These are phyloP conservation scores for Mimachlamys varia DNA, from an alignment of 2,888 invertebrate species.

Conservation along the genomic window DNA sequence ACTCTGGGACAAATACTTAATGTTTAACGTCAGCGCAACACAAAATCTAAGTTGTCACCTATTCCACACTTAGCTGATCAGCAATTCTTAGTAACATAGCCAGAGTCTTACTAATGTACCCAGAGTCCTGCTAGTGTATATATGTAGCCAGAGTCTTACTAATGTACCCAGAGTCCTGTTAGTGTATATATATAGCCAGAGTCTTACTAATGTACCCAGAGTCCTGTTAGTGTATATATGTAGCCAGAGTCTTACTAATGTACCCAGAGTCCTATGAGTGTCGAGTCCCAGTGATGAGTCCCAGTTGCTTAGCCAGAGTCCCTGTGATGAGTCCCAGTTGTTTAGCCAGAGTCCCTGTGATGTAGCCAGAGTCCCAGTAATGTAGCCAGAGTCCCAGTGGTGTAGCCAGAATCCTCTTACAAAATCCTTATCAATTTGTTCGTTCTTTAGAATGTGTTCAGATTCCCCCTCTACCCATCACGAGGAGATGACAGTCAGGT, in stretches of 20 bases:
- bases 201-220: not conserved
- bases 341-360: too few species aligned
- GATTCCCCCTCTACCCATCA: not conserved
- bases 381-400: not conserved
- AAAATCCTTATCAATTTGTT: too few species aligned
- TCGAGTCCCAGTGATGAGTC: too few species aligned
- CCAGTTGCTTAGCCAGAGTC: too few species aligned
- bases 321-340: too few species aligned
- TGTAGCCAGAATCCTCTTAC: not conserved
- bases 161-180: not conserved
- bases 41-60: not conserved
- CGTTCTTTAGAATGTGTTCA: too few species aligned
- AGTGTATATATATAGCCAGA: not conserved
- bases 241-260: not conserved
- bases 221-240: not conserved
- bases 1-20: not conserved
- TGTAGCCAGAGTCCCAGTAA: too few species aligned
- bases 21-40: not conserved
- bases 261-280: not conserved
- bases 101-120: not conserved
- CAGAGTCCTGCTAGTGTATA: not conserved
- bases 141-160: not conserved
- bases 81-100: not conserved
- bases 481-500: not conserved
- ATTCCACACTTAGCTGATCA: not conserved